Conservation (phyloP, 1,140 invertebrate genomes). For the Caenorhabditis remanei region DNA sequence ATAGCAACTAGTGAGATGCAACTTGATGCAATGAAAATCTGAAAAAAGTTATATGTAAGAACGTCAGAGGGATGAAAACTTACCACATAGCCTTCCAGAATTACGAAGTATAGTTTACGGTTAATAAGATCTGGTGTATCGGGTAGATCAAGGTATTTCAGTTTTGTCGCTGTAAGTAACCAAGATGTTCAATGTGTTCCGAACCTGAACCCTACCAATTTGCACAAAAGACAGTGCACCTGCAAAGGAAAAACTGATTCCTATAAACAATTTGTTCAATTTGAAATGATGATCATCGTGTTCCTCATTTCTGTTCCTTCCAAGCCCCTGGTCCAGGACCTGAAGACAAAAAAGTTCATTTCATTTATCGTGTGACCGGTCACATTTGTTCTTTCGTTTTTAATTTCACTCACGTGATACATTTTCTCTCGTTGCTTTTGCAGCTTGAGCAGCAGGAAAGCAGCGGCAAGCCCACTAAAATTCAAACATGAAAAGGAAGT, state of each 20-base stretch:
- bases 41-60: not conserved
- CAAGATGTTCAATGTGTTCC: not conserved
- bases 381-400: not conserved
- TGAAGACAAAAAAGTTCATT: not conserved
- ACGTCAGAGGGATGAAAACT: not conserved
- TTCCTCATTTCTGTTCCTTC: constrained; percentile 58
- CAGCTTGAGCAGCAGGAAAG: constrained; percentile 56
- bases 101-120: constrained; percentile 55
- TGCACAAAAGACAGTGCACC: constrained; percentile 44
- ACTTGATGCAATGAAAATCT: constrained; percentile 61
- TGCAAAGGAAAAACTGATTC: constrained; percentile 56
- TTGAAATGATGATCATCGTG: constrained; percentile 59
- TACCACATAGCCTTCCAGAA: constrained; percentile 59
- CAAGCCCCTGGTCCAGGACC: constrained; percentile 57
- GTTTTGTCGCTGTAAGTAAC: constrained; percentile 46
- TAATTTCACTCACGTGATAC: constrained; percentile 60
- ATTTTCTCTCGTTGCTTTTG: constrained; percentile 63
- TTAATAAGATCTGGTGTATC: constrained; percentile 61
- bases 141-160: constrained; percentile 44
- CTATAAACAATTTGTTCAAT: constrained; percentile 55
- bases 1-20: constrained; percentile 60
- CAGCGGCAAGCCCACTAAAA: constrained; percentile 56
- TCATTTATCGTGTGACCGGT: not conserved
- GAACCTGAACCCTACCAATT: not conserved
- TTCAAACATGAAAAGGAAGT: not conserved